Base-by-base conservation (phyloP, 2,797 vertebrate species). In the Coranthus polyacanthus region DNA sequence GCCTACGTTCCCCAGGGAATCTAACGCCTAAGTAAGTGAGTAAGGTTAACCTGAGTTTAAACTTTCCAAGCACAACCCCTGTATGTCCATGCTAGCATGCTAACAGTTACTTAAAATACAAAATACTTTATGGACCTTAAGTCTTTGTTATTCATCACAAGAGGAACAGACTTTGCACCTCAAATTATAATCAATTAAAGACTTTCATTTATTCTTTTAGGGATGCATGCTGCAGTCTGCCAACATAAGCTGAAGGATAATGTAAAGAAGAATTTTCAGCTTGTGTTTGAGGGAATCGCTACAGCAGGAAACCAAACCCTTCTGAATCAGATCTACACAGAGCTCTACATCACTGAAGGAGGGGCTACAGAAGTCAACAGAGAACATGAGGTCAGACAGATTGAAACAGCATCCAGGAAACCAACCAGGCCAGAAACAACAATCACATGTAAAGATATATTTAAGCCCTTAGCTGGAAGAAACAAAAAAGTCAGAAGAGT, bases 311-410 rank as follows among this genome's bases (percentile, higher is more conserved):
- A 0, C 12, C 21, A 52, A 2, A 18, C 5, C 1, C 29, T 17
- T 0, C 64, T 82, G 12, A 72, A 62, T 20, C 0, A 55, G 22
- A 41, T 55, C 21, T 55, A 55, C 53, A 55, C 53, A 6, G 53
- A 55, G 4, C 53, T 55, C 1, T 17, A 44, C 0, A 37, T 82
- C 64, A 76, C 63, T 17, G 59, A 81, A 15, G 66, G 66, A 17
- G 49, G 3, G 3, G 10, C 55, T 12, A 0, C 15, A 22, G 15
- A 53, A 37, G 12, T 73, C 29, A 78, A 34, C 17, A 3, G 10
- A 0, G 62, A 83, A 18, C 83, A 85, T 24, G 80, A 83, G 32
- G 37, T 79, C 15, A 55, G 13, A 7, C 53, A 55, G 12, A 55
- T 41, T 12, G 20, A 55, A 42, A 42, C 41, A 29, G 26, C 26